phyloP scores from a whole-genome alignment of 2,797 vertebrate genomes.

The Sebastes taczanowskii region DNA sequence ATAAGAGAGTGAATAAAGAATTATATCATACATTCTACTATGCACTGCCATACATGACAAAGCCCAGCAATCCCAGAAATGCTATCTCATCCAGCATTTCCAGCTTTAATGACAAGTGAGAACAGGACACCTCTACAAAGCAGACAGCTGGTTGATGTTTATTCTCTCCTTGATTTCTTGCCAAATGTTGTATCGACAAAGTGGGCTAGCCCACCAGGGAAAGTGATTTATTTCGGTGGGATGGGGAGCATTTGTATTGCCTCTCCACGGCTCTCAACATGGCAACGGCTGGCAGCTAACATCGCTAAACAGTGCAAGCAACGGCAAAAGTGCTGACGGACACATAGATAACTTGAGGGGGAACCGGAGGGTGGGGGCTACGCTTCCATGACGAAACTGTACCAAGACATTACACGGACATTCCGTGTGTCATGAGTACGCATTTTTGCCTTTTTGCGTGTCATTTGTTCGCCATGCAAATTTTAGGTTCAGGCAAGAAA shows the following conservation, averaged over 20 bases:
- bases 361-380: no score
- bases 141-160: constrained; percentile 1
- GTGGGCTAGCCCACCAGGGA: constrained; percentile 24
- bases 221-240: constrained; percentile 4
- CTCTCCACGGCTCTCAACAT: background rate
- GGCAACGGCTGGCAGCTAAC: background rate
- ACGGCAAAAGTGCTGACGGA: no score
- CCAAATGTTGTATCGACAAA: constrained; percentile 36
- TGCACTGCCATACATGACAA: background rate
- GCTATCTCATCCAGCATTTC: background rate
- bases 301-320: no score
- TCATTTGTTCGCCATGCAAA: no score
- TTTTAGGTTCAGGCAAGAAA: no score
- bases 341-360: no score
- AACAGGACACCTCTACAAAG: background rate
- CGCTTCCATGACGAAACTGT: no score
- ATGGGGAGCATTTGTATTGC: background rate
- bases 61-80: background rate
- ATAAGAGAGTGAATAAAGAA: background rate
- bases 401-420: no score
- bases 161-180: constrained; percentile 43
- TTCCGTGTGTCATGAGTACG: no score
- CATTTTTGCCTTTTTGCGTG: no score
- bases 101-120: constrained; percentile 13
- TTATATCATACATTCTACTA: background rate